These are phyloP conservation scores for Platysteira castanea DNA, from an alignment of 2,113 vertebrate genomes.

Conservation along the genomic window DNA sequence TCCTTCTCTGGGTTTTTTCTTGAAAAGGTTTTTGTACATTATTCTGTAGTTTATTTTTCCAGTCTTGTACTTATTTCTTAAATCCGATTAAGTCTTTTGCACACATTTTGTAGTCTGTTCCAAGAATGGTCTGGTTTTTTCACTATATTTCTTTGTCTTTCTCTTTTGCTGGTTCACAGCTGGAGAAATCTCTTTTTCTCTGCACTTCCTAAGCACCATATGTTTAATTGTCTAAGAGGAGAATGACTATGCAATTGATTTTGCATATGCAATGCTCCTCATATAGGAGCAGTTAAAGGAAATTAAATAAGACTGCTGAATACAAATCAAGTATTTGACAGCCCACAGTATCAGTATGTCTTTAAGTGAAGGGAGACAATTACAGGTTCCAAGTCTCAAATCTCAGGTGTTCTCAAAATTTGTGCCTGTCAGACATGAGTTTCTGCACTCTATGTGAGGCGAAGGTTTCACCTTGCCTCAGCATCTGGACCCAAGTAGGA, in stretches of 20 bases:
- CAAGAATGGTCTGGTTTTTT: background rate
- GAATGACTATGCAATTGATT: background rate
- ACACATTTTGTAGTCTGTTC: background rate
- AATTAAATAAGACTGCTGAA: background rate
- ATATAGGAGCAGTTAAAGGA: background rate
- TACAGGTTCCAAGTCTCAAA: background rate
- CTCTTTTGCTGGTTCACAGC: background rate
- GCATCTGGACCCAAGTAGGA: background rate
- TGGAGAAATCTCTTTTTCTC: background rate
- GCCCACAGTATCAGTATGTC: background rate
- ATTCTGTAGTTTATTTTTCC: background rate
- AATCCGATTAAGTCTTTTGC: background rate
- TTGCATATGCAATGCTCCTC: too few species aligned
- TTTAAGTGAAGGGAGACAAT: background rate
- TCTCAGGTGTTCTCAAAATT: background rate
- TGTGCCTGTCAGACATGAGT: background rate
- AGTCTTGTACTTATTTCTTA: background rate
- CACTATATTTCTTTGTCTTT: background rate
- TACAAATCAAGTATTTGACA: background rate
- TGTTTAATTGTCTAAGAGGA: background rate
- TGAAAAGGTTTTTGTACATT: background rate
- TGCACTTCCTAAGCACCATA: background rate
- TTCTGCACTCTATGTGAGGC: rapidly evolving
- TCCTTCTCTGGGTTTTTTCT: background rate
- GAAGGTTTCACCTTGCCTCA: background rate